phyloP scores from a whole-genome alignment of 2,888 invertebrate species.

The Aporophyla lueneburgensis region DNA sequence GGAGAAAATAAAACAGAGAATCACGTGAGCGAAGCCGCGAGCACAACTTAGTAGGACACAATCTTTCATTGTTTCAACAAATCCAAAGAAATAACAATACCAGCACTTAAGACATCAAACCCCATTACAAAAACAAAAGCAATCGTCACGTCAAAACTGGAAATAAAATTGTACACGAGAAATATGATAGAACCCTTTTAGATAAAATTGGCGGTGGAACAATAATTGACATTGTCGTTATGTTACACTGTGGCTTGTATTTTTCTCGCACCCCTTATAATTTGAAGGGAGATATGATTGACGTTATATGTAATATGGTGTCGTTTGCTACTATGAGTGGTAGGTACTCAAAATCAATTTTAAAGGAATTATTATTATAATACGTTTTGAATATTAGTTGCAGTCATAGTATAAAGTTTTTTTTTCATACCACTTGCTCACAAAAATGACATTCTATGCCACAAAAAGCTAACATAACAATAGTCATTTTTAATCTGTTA shows the following conservation, averaged over 20 bases:
- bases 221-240: constrained; percentile 58
- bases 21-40: too few species aligned
- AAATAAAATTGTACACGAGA: constrained; percentile 46
- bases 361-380: neutral
- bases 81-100: constrained; percentile 17
- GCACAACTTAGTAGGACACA: too few species aligned
- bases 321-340: constrained; percentile 2
- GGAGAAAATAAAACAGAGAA: neutral
- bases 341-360: neutral
- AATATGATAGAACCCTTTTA: constrained; percentile 60
- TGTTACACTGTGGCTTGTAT: constrained; percentile 25
- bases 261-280: constrained; percentile 42
- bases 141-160: constrained; percentile 37
- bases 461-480: too few species aligned
- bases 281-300: constrained; percentile 39
- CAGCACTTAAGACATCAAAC: constrained; percentile 28
- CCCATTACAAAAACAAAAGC: constrained; percentile 41
- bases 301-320: constrained; percentile 19
- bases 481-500: too few species aligned
- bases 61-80: neutral
- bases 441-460: too few species aligned
- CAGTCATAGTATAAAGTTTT: too few species aligned
- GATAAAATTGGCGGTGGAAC: constrained; percentile 49
- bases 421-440: too few species aligned
- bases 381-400: neutral